Percentiles rank a stretch among this genome's conserved stretches.
Conservation (phyloP, 2,888 invertebrate species). For the Melanostoma scalare region DNA sequence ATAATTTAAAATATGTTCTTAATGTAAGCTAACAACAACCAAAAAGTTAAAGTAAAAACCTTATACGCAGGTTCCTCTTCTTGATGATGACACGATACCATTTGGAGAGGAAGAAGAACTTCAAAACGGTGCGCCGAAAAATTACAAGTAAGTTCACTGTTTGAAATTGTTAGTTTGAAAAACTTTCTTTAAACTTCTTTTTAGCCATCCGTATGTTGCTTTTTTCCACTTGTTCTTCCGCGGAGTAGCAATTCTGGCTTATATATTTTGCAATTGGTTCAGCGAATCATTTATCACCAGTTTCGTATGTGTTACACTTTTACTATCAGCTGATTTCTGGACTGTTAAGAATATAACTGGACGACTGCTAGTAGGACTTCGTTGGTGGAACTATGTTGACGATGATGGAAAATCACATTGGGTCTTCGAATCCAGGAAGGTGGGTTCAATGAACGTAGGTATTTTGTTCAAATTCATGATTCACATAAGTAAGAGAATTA, state of each 20-base stretch:
- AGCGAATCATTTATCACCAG: constrained; percentile 96
- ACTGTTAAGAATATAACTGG: constrained; percentile 95
- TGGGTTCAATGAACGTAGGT: constrained; percentile 62
- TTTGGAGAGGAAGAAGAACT: constrained; percentile 92
- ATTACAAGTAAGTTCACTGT: constrained; percentile 80
- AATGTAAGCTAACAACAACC: neutral
- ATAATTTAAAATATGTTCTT: too few species aligned
- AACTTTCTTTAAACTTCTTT: constrained; percentile 3
- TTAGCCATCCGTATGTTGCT: constrained; percentile 95
- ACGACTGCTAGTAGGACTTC: constrained; percentile 94
- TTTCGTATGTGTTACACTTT: constrained; percentile 94
- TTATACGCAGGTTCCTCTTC: constrained; percentile 87
- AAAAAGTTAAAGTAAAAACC: neutral
- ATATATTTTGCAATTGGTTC: constrained; percentile 95
- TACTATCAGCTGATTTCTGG: constrained; percentile 99
- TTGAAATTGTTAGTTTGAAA: constrained; percentile 74
- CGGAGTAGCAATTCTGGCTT: constrained; percentile 90
- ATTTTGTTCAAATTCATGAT: neutral
- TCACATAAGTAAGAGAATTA: too few species aligned
- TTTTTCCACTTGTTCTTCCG: constrained; percentile 96
- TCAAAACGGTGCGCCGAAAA: constrained; percentile 76
- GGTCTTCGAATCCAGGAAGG: constrained; percentile 93
- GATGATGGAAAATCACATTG: constrained; percentile 98
- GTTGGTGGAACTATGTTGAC: constrained; percentile 99
- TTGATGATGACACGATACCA: constrained; percentile 93